Base-by-base conservation (phyloP, 1,140 invertebrate species). In the Eriocheir sinensis region DNA sequence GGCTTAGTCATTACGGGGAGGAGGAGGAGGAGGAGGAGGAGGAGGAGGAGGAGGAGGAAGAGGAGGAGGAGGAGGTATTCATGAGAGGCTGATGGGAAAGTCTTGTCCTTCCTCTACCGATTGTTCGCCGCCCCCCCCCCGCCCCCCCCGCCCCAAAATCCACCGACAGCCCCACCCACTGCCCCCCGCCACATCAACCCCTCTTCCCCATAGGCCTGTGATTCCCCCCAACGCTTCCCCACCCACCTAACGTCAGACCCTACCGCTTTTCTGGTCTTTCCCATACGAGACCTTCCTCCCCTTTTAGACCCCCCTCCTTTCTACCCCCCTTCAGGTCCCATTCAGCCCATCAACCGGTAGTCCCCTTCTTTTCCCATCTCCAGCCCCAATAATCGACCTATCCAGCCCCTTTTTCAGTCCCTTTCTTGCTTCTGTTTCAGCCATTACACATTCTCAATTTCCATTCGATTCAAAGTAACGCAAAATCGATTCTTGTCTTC, bases 1-100 rank as follows among this genome's bases (percentile, higher is more conserved):
- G 21, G 32, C 12, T 44, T 34, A 30, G 85, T 88, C 85, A 88
- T 88, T 88, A 88, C 40, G 40, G 44, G 44, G 15, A 48, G 44
- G 44, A n/a, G n/a, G 40, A 34, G 15, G 40, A 41, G 40, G 89
- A 90, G 53, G 41, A 53, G 41, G 30, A 53, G 30, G 89, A 44
- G 89, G 44, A 41, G 88, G 30, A 32, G 44, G 88, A 44, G 88
- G 44, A 38, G 8, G 15, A 88, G 85, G 36, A 41, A 41, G 38
- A 27, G 36, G 88, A 27, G 36, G 88, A 44, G 40, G 88, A 41
- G 17, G 89, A 60, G 44, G 89, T 90, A 90, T 90, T 90, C 53
- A 60, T 90, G 89, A 90, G 30, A 34, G 36, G 44, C 44, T 72
- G 85, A 88, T 88, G 85, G 85, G 85, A 88, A 88, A 88, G 85